phyloP scores from a whole-genome alignment of 2,797 vertebrate genomes.

The Characodon lateralis region DNA sequence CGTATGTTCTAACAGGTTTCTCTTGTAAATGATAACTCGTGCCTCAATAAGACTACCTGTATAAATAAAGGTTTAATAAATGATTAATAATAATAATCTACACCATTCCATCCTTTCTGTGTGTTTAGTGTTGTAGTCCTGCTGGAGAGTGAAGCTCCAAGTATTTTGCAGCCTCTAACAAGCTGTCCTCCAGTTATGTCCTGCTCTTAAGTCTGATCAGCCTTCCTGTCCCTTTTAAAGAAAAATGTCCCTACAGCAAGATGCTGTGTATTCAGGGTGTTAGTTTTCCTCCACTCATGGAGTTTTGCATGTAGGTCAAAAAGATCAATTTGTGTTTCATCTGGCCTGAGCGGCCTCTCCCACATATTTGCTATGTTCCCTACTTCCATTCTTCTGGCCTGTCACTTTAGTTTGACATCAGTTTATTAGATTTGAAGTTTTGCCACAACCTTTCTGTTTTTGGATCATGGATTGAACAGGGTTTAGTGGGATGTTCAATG shows the following conservation, averaged over 20 bases:
- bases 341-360: not conserved
- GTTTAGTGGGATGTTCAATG: not conserved
- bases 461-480: not conserved
- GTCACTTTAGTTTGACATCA: not conserved
- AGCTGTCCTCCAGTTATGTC: not conserved
- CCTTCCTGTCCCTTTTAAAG: too few relatives aligned
- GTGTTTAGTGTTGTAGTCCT: not conserved
- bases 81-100: not conserved
- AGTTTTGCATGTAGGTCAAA: not conserved
- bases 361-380: not conserved
- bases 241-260: not conserved
- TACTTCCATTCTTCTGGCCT: not conserved
- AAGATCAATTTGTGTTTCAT: not conserved
- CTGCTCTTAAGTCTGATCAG: not conserved
- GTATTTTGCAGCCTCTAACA: not conserved
- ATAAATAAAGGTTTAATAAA: too few relatives aligned
- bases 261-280: not conserved
- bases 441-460: not conserved
- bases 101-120: not conserved
- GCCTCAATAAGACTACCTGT: too few relatives aligned
- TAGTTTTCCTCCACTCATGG: not conserved
- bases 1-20: too few relatives aligned
- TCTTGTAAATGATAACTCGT: too few relatives aligned
- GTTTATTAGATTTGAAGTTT: not conserved
- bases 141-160: not conserved